Base-by-base conservation (phyloP, 2,888 invertebrate species). In the Abrostola tripartita region DNA sequence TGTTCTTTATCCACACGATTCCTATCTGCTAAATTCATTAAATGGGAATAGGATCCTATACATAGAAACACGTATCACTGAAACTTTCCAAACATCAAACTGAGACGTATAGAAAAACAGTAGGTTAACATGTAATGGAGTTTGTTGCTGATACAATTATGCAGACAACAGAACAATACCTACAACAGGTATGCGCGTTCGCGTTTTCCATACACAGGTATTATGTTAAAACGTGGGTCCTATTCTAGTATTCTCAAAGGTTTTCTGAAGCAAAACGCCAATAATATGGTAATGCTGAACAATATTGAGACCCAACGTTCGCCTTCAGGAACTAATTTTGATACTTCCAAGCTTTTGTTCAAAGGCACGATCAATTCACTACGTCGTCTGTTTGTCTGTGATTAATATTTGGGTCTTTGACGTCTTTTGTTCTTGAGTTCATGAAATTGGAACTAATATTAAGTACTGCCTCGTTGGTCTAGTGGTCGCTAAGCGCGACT, bases 261-360 rank as follows among this genome's bases (percentile, higher is more conserved):
- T 37, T 52, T 61, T 52, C 38, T 37, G 12, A 37, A 57, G 55
- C 38, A 60, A 38, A 66, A 62, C 51, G 44, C 70, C 78, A 78
- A 78, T 78, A 78, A 72, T 70, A 78, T 78, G 78, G 63, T 67
- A 78, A 78, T 78, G 35, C 9, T 5, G 58, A 49, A 54, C 66
- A 64, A 74, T 72, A 78, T 79, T 67, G 74, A 58, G 62, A 58
- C 11, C 6, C 47, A 11, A 10, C 56, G 41, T 44, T 51, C 35
- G n/a, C 52, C 53, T 51, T 49, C 0, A 8, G 47, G 51, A 79
- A 74, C 65, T 71, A 71, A 77, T 79, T 79, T 76, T 37, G 66
- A 69, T 65, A 65, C 74, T 66, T 53, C 52, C 53, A 60, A 47
- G 40, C 61, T 65, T 71, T 76, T 71, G 68, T 68, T 60, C 54